Conservation (phyloP, 2,113 vertebrate genomes). For the Okapia johnstoni region DNA sequence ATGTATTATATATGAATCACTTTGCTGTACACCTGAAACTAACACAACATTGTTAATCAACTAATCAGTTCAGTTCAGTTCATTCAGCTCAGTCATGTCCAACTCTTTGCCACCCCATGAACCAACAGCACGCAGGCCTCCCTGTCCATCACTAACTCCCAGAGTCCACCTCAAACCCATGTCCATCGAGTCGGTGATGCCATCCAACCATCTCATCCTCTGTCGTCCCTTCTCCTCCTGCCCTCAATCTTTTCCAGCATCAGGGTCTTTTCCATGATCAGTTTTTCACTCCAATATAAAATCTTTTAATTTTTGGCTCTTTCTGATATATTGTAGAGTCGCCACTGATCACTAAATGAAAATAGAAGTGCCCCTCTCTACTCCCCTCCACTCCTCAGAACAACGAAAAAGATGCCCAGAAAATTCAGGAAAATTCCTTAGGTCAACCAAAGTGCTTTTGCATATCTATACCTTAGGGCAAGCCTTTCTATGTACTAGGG, state of each 20-base stretch:
- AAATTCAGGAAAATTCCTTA: background rate
- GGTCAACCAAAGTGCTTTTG: background rate
- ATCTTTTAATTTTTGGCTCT: too few species aligned
- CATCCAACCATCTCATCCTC: background rate
- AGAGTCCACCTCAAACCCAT: background rate
- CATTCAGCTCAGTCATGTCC: background rate
- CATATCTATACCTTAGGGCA: background rate
- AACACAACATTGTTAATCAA: too few species aligned
- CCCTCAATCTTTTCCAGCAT: background rate
- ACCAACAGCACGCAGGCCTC: too few species aligned
- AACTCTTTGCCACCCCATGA: background rate
- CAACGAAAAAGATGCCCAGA: background rate
- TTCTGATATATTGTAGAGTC: background rate
- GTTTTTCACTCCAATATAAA: too few species aligned
- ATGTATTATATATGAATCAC: too few species aligned
- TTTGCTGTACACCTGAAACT: too few species aligned
- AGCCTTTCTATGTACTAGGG: background rate
- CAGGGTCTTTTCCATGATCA: background rate
- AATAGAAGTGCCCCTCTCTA: background rate
- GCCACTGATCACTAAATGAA: background rate
- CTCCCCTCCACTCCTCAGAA: background rate
- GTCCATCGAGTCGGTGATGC: background rate
- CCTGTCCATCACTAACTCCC: background rate
- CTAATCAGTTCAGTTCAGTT: background rate
- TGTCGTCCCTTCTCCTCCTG: background rate